phyloP scores from a whole-genome alignment of 2,113 vertebrate species.

The Carassius carassius region DNA sequence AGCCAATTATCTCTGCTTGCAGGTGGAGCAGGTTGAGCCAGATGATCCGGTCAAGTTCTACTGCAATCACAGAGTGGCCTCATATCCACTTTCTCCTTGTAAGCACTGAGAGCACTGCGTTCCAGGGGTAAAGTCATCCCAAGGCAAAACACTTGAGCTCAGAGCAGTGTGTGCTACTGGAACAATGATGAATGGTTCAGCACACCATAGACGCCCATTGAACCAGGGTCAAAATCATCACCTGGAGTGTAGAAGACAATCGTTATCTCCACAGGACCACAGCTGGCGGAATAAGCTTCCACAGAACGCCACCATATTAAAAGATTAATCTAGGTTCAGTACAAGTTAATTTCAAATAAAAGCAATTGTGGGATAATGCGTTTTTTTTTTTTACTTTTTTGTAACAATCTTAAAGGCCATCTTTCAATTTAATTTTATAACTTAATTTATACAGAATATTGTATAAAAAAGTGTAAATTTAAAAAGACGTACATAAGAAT shows the following conservation, averaged over 20 bases:
- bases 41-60: constrained; percentile 9
- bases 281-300: background rate
- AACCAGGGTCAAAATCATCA: constrained; percentile 10
- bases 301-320: background rate
- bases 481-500: no score
- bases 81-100: constrained; percentile 8
- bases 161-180: background rate
- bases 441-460: no score
- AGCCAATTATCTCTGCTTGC: constrained; percentile 29
- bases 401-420: no score
- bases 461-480: no score
- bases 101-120: background rate
- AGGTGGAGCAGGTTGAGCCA: constrained; percentile 8
- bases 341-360: no score
- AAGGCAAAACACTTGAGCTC: constrained; percentile 1
- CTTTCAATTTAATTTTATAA: no score
- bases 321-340: background rate
- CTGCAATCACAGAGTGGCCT: constrained; percentile 32
- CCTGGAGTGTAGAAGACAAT: background rate
- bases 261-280: background rate
- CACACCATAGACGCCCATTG: background rate
- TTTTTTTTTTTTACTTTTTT: no score
- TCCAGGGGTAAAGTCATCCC: constrained; percentile 1
- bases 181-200: constrained; percentile 1
- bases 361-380: no score